Evolutionary conservation across 2,797 vertebrate genomes (phyloP), one percentile per base, ranked within the genome.

Genomic region (Heliangelus exortis): DNA sequence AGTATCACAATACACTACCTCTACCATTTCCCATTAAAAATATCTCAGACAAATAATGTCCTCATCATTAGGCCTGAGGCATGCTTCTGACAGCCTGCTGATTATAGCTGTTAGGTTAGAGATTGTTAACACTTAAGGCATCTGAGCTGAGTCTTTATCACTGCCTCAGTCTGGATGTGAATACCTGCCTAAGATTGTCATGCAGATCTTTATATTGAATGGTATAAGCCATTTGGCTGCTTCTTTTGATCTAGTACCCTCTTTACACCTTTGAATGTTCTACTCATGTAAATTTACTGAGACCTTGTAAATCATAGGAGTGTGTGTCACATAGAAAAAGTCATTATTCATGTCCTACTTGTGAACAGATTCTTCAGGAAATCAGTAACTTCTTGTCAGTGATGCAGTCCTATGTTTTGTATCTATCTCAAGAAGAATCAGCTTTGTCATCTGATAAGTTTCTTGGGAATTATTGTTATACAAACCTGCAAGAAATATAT

Each of bases 31-130:
- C 73, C 76, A 89, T 93, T 84, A 92, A 82, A 80, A 78, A 61
- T 36, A 45, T 73, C 73, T 92, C 39, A 93, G 78, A 84, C 69
- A 93, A 92, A 93, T 82, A 63, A 89, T 23, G 76, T 82, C 79
- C 53, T 90, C 91, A 74, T 88, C 58, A 68, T 69, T 23, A 65
- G 25, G 66, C 93, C 79, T 58, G n/a, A 78, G 72, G 81, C 87
- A 31, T 34, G n/a, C 15, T 91, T 89, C 39, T 91, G 76, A 78
- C 78, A 95, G 51, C 78, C 55, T 81, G 15, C 33, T 87, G 76
- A 85, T 93, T 68, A 80, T 58, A 65, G 23, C 39, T 29, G 20
- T 41, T 63, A 69, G n/a, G 55, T 87, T 85, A 89, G 62, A 81
- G 57, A 48, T 69, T 87, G 53, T 39, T 82, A 95, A 83, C 62